A percentile compares a stretch with the other conserved stretches of the same genome.
phyloP scores from a whole-genome alignment of 2,888 invertebrate genomes.

The Cheilosia vulpina region DNA sequence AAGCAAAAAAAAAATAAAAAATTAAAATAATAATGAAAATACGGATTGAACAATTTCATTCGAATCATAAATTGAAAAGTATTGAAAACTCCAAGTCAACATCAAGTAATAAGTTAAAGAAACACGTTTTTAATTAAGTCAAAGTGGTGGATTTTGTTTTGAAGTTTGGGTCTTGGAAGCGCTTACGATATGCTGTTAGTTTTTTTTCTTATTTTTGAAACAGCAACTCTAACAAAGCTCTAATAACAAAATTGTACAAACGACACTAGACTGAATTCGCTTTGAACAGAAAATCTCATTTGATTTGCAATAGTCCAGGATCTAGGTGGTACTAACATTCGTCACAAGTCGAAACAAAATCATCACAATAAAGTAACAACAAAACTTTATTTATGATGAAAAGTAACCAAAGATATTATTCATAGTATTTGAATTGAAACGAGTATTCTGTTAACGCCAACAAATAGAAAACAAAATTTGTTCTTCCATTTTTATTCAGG shows the following conservation, averaged over 20 bases:
- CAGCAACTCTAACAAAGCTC: background rate
- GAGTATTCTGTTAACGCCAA: conserved; percentile 50
- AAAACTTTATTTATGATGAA: conserved; percentile 37
- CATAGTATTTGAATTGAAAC: conserved; percentile 5
- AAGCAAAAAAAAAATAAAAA: background rate
- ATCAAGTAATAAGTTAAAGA: conserved; percentile 32
- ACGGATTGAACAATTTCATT: conserved; percentile 47
- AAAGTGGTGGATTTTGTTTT: conserved; percentile 29
- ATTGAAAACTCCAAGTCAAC: conserved; percentile 37
- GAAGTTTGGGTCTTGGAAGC: background rate
- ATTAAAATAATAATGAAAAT: too few relatives aligned
- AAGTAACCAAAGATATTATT: background rate
- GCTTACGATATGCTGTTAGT: too few relatives aligned
- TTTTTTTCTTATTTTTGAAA: background rate
- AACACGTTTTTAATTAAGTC: background rate
- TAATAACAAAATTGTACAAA: background rate
- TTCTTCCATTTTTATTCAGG: conserved; percentile 73
- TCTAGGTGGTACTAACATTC: background rate
- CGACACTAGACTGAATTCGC: conserved; percentile 6
- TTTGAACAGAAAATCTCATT: background rate
- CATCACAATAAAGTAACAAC: background rate
- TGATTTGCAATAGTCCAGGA: background rate
- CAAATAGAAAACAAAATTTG: conserved; percentile 62
- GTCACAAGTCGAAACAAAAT: background rate
- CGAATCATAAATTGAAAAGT: conserved; percentile 39